These are phyloP conservation scores for Ctenochaetus hawaiiensis DNA, from an alignment of 2,797 vertebrate species.

Conservation along the genomic window DNA sequence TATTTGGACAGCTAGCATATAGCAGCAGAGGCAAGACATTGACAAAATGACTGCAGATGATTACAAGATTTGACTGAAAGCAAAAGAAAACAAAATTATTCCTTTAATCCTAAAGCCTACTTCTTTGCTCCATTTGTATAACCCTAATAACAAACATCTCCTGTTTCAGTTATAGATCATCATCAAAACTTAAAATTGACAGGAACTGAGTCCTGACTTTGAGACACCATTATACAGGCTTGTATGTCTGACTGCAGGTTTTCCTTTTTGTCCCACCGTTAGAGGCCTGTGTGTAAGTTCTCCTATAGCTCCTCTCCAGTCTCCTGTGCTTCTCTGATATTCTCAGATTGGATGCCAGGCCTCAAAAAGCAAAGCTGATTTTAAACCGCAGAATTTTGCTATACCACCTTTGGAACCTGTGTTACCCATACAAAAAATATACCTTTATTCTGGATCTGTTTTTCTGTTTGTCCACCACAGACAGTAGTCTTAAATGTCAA, in stretches of 20 bases:
- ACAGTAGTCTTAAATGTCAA: no score
- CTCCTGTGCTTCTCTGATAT: not conserved
- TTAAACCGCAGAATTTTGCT: no score
- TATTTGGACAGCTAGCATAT: not conserved
- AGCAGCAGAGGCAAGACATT: not conserved
- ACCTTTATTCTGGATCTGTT: no score
- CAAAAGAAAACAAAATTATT: not conserved
- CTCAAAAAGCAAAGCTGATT: not conserved
- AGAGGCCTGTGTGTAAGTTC: not conserved
- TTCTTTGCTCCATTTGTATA: not conserved
- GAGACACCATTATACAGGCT: not conserved
- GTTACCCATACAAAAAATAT: no score
- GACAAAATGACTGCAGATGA: not conserved
- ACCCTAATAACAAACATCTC: not conserved
- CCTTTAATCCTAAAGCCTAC: not conserved
- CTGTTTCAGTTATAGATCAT: not conserved
- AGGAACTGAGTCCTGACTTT: not conserved
- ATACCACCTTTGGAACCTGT: no score
- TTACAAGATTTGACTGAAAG: not conserved
- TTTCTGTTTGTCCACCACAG: no score
- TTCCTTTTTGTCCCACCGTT: not conserved
- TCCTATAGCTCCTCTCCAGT: not conserved
- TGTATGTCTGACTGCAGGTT: not conserved
- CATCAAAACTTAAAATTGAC: no score
- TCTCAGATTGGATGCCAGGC: not conserved